Base-by-base conservation (phyloP, 2,113 vertebrate species). In the Fregetta grallaria region DNA sequence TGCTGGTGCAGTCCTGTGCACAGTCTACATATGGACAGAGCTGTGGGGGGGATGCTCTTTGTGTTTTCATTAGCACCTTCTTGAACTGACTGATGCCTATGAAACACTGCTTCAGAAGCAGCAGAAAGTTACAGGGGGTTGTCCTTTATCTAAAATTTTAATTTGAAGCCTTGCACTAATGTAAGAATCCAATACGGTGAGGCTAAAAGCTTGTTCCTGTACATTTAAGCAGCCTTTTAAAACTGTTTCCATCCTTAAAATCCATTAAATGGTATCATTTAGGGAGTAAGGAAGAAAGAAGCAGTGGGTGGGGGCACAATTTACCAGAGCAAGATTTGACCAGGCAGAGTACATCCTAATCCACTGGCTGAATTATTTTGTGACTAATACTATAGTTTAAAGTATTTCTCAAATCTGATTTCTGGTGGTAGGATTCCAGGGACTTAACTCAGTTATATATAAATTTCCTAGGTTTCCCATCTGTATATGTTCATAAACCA, bases 401-500 rank as follows among this genome's bases (percentile, higher is more conserved):
- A 84, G 19, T 67, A 68, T 81, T 92, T 94, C 36, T 81, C 36
- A 90, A 96, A 95, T 92, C 84, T 94, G 49, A 71, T 95, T 96
- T 92, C 19, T 19, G 84, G 38, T 34, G 89, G 59, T 58, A 91
- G 89, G 86, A 94, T 96, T 96, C 42, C 40, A 78, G 73, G 65
- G 91, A 72, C 44, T 95, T 97, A 96, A 86, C 45, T 95, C 71
- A 74, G 76, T 81, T 96, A 89, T 71, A 86, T 82, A 94, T 96
- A 89, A 91, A 85, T 23, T 81, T 87, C 56, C 47, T 25, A 55
- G 26, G 30, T 68, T 94, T 94, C 52, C 89, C 83, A 75, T 95
- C 86, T 92, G 94, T 94, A 8, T 92, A 29, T 34, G 22, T 88
- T 91, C 44, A 49, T 77, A 91, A 95, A 70, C 58, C 5, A 17